These are phyloP conservation scores for Papilio elwesi DNA, from an alignment of 2,888 invertebrate genomes.

Conservation along the genomic window DNA sequence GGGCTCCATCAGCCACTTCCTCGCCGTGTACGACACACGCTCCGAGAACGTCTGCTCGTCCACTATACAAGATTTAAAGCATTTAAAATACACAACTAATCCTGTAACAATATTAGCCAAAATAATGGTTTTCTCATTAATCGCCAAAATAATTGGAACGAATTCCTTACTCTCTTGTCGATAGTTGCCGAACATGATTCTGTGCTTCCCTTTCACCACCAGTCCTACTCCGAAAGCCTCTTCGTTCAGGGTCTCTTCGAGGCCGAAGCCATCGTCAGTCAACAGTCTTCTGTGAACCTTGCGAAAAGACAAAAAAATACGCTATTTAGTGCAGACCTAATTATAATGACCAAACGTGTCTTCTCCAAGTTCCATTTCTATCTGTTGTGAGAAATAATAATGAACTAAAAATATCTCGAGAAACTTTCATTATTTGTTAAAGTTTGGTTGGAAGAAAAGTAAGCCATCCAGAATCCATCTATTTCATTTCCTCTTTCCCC, in stretches of 20 bases:
- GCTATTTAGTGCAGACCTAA: too few species aligned
- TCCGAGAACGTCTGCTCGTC: conserved; percentile 67
- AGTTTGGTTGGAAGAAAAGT: too few species aligned
- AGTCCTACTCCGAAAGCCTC: conserved; percentile 81
- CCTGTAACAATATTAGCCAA: not conserved
- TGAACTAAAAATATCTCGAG: too few species aligned
- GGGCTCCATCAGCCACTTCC: conserved; percentile 68
- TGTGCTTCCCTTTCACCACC: conserved; percentile 82
- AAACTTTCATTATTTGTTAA: too few species aligned
- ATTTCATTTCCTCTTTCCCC: too few species aligned
- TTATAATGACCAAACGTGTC: too few species aligned
- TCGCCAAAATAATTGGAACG: not conserved
- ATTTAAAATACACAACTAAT: not conserved
- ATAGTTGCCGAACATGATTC: conserved; percentile 66
- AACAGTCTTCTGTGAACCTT: conserved; percentile 87
- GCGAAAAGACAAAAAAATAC: not conserved
- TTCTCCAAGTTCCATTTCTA: too few species aligned
- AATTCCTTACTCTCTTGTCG: conserved; percentile 59
- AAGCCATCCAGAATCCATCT: too few species aligned
- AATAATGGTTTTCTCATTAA: too few species aligned
- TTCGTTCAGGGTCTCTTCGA: conserved; percentile 89
- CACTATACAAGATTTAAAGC: conserved; percentile 50
- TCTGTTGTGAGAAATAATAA: too few species aligned
- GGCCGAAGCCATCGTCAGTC: conserved; percentile 88
- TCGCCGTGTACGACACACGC: conserved; percentile 55